Base-by-base conservation (phyloP, 2,113 vertebrate genomes). In the Delphinapterus leucas region DNA sequence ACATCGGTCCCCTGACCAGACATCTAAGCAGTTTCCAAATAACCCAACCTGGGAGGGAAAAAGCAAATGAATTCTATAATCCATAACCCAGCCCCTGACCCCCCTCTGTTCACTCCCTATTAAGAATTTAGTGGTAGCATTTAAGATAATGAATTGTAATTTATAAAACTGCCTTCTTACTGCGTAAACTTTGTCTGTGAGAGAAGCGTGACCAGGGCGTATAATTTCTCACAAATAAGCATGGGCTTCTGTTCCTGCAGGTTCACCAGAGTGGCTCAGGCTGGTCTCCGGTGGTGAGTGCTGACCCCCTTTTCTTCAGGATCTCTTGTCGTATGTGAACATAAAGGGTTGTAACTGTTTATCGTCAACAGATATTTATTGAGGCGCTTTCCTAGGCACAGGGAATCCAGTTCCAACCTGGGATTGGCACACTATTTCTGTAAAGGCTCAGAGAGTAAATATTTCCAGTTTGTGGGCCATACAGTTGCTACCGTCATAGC, bases 251-350 rank as follows among this genome's bases (percentile, higher is more conserved):
- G 38, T 95, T 31, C 49, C 23, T 73, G 1, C 98, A 99, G 99
- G 99, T 99, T 97, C 99, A 99, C 96, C 99, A 99, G 98, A 99
- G 99, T 58, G 99, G 99, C 4, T 99, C 99, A 0, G 99, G 99
- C 60, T 99, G 99, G 99, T 99, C 99, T 95, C 99, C 99, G n/a
- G 99, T 99, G 99, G 99, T 99, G 97, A 99, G 99, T 98, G 49
- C 41, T 10, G 53, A 7, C 47, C 11, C 67, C 47, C 26, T 14
- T 18, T 1, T 47, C 47, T 77, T 49, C 31, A 53, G 0, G 80
- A 47, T 58, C 55, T 58, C 55, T 58, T 58, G 36, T 31, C 12
- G 0, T 6, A 1, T 6, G 15, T 60, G 8, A 61, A 1, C 23
- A 4, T 26, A 14, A 3, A 0, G 7, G 44, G 7, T 26, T 3